These are phyloP conservation scores for Bolinopsis microptera DNA, from an alignment of 37 sponge, comb jelly and placozoan genomes.

Conservation along the genomic window DNA sequence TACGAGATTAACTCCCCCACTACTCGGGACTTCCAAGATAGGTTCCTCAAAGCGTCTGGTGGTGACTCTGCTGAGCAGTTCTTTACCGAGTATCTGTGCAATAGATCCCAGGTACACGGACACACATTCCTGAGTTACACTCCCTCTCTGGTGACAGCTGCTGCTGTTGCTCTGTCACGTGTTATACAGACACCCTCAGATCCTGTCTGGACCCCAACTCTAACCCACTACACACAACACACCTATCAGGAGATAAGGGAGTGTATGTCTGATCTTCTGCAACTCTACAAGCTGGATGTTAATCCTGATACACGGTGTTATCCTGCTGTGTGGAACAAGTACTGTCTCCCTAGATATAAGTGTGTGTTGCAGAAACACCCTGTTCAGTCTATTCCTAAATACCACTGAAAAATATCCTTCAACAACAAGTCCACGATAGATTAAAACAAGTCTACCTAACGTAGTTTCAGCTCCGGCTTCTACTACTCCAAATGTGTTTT, in stretches of 20 bases:
- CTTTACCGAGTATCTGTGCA: conserved; percentile 27
- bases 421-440: no score
- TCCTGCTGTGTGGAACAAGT: conserved; percentile 5
- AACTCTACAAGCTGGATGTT: background rate
- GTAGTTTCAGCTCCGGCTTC: no score
- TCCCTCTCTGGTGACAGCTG: conserved; percentile 19
- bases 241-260: background rate
- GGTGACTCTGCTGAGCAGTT: background rate
- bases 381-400: background rate
- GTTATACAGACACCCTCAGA: background rate
- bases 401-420: no score
- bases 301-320: background rate
- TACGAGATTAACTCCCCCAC: conserved; percentile 19
- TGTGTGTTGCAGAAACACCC: background rate
- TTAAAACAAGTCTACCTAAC: no score
- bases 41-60: conserved; percentile 47
- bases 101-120: background rate
- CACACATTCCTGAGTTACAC: background rate
- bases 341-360: background rate
- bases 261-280: conserved; percentile 3
- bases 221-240: conserved; percentile 26
- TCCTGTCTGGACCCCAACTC: conserved; percentile 22
- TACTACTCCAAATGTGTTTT: no score
- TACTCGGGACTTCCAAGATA: background rate
- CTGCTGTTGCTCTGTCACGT: conserved; percentile 4